Evolutionary conservation across 2,888 invertebrate species (phyloP).

Genomic region (Carterocephalus palaemon): DNA sequence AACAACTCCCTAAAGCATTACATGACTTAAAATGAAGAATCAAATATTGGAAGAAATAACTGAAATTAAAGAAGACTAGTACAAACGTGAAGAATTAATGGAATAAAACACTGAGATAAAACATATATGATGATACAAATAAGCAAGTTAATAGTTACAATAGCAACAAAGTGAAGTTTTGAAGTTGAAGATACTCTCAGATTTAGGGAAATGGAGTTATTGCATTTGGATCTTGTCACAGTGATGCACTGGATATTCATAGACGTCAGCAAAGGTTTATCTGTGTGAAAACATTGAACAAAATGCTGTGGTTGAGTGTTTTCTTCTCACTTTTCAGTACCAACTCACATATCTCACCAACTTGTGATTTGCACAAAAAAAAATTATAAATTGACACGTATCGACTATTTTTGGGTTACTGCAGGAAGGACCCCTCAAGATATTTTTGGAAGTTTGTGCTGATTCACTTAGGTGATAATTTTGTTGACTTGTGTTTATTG

Average conservation of each 20-base stretch:
- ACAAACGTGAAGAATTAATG: background rate
- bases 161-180: no score
- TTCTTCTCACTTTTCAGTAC: slow-evolving; percentile 74
- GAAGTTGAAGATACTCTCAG: slow-evolving; percentile 3
- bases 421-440: slow-evolving; percentile 29
- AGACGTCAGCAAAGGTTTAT: slow-evolving; percentile 14
- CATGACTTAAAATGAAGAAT: no score
- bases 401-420: slow-evolving; percentile 37
- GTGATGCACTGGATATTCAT: slow-evolving; percentile 31
- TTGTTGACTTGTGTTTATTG: slow-evolving; percentile 36
- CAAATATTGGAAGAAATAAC: no score
- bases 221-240: slow-evolving; percentile 17
- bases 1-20: slow-evolving; percentile 5
- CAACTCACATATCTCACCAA: slow-evolving; percentile 63
- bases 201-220: slow-evolving; percentile 1
- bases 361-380: slow-evolving; percentile 54
- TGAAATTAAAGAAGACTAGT: slow-evolving; percentile 5
- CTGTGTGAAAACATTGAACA: slow-evolving; percentile 10
- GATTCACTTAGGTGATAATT: slow-evolving; percentile 42
- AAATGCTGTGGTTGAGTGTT: slow-evolving; percentile 56
- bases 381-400: slow-evolving; percentile 36
- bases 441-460: slow-evolving; percentile 42
- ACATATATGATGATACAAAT: no score
- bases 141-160: no score
- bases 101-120: slow-evolving; percentile 1